A percentile compares a stretch with the other conserved stretches of the same genome.
Evolutionary conservation across 2,113 vertebrate species (phyloP).

Genomic region (Excalfactoria chinensis): DNA sequence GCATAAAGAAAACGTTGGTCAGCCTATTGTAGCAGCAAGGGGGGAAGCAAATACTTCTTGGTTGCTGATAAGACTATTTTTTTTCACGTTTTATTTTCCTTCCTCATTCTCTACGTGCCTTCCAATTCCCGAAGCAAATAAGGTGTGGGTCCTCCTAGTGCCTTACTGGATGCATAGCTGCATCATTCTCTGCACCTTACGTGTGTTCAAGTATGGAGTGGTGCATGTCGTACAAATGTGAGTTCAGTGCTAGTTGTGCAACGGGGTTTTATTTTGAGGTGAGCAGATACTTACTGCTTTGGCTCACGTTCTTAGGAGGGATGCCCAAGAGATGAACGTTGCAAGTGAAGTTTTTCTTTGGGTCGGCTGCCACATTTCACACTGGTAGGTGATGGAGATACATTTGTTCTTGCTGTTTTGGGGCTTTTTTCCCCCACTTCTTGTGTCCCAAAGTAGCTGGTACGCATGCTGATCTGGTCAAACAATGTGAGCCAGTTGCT

Average conservation of each 20-base stretch:
- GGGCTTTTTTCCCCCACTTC: too few species aligned
- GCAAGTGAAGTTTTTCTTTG: not conserved
- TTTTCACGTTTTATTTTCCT: not conserved
- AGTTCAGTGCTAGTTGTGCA: not conserved
- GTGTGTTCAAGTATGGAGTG: not conserved
- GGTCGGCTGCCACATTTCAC: rapidly evolving
- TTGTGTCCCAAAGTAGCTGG: conserved; percentile 55
- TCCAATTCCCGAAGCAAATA: conserved; percentile 2
- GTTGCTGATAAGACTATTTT: conserved; percentile 5
- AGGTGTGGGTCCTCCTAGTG: conserved; percentile 3
- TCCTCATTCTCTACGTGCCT: conserved; percentile 57
- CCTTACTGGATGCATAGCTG: not conserved
- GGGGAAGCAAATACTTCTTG: not conserved
- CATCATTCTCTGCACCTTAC: rapidly evolving
- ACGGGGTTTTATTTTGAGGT: not conserved
- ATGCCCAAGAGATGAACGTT: not conserved
- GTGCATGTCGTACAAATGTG: rapidly evolving
- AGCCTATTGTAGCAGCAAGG: not conserved
- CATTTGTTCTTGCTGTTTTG: not conserved
- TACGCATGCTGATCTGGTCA: conserved; percentile 69
- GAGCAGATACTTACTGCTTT: not conserved
- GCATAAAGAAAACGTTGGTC: not conserved
- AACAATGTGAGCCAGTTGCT: conserved; percentile 69
- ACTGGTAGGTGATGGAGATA: not conserved
- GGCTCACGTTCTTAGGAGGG: not conserved